Percentiles rank a stretch among this genome's conserved stretches.
phyloP scores from a whole-genome alignment of 2,888 invertebrate genomes.

The Papilio elwesi region DNA sequence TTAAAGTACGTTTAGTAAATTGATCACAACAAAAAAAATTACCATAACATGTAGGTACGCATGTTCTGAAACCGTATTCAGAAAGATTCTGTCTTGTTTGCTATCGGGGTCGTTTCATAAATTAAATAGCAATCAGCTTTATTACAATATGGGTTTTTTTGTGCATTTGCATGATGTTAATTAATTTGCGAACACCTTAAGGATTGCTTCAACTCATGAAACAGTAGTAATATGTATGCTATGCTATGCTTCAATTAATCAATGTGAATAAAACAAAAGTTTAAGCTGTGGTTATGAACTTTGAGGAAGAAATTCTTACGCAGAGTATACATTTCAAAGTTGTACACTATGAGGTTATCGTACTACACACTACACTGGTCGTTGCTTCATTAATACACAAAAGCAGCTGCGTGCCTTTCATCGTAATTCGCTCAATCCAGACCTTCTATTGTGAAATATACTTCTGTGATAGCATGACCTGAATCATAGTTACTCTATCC shows the following conservation, averaged over 20 bases:
- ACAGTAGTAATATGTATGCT: too few species aligned
- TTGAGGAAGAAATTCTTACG: neutral
- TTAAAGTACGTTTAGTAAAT: slow-evolving; percentile 9
- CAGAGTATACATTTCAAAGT: neutral
- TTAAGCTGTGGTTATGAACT: neutral
- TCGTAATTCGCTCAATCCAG: slow-evolving; percentile 4
- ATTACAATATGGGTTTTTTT: too few species aligned
- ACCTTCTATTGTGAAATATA: slow-evolving; percentile 18
- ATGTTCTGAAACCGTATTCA: slow-evolving; percentile 3
- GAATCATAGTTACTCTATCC: neutral
- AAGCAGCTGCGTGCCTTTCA: slow-evolving; percentile 10
- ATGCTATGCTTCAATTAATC: too few species aligned
- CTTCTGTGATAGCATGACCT: neutral
- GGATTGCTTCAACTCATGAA: too few species aligned
- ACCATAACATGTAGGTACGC: slow-evolving; percentile 3
- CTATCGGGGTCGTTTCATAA: slow-evolving; percentile 3
- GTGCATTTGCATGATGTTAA: neutral
- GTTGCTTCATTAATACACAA: slow-evolving; percentile 13
- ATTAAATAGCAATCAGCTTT: neutral
- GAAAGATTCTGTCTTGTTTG: slow-evolving; percentile 2
- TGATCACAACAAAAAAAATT: neutral
- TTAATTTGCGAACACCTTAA: neutral
- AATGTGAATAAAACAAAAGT: neutral
- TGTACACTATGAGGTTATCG: neutral
- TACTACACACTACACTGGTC: slow-evolving; percentile 8